Base-by-base conservation (phyloP, 2,113 vertebrate genomes). In the Ochotona curzoniae region DNA sequence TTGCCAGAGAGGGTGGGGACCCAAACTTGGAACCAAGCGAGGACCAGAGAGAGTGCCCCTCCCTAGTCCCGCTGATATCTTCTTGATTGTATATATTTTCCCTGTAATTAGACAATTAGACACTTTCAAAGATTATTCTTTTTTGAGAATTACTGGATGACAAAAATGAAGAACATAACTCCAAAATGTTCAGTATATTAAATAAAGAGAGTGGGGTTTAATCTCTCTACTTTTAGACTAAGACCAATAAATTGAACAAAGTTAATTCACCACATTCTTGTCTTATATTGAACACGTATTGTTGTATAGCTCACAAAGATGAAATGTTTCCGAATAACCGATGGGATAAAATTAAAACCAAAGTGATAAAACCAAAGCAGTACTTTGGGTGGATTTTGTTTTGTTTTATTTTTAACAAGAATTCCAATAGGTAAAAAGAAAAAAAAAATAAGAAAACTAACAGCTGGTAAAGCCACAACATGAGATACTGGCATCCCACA, bases 281-380 rank as follows among this genome's bases (percentile, higher is more conserved):
- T 85, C 54, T 54, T 73, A 63, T 86, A 71, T 71, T 90, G 26
- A 1, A 21, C 17, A 26, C 14, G 30, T 18, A 30, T 91, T 83
- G 67, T 51, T 93, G 88, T 17, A 51, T 69, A 76, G 57, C 2
- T 89, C 8, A 71, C n/a, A 9, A 91, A 38, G 83, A 61, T 17
- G 20, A 95, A 89, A 79, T 67, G 1, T n/a, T 75, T 12, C 18
- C 13, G 1, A 57, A 8, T 73, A 32, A 57, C 18, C 26, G 84
- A 87, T 60, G 60, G 8, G 14, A 82, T 83, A 83, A 64, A 69
- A n/a, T 71, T 83, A 14, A 75, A 90, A 92, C 84, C 44, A 93
- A 81, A 54, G 14, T 78, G 38, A 47, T 90, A 79, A 44, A 44
- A 44, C 38, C 38, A 44, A 44, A 44, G 38, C 38, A 44, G 38